A percentile compares a stretch with the other conserved stretches of the same genome.
These are phyloP conservation scores for Eupithecia subfuscata DNA, from an alignment of 2,888 invertebrate genomes.

Conservation along the genomic window DNA sequence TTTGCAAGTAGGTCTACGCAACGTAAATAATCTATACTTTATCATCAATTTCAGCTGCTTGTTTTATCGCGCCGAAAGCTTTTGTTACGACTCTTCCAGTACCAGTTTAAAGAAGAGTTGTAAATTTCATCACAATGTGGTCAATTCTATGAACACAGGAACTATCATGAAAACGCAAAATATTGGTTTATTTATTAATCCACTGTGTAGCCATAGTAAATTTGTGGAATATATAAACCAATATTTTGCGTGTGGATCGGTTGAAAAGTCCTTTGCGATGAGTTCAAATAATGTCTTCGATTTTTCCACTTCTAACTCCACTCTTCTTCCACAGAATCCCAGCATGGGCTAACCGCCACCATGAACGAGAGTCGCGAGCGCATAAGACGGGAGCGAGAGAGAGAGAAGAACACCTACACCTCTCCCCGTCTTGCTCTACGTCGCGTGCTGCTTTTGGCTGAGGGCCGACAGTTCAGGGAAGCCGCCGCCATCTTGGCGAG, in stretches of 20 bases:
- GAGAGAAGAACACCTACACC: slow-evolving; percentile 84
- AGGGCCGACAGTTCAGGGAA: slow-evolving; percentile 95
- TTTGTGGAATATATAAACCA: background rate
- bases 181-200: no score
- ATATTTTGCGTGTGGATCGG: background rate
- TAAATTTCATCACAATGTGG: no score
- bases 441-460: slow-evolving; percentile 91
- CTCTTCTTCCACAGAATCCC: slow-evolving; percentile 30
- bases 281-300: no score
- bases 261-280: background rate
- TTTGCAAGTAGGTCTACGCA: background rate
- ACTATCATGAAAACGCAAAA: no score
- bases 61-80: background rate
- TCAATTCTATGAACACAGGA: no score
- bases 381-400: slow-evolving; percentile 86
- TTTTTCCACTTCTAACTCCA: background rate
- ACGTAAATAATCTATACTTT: background rate
- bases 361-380: slow-evolving; percentile 90
- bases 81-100: background rate
- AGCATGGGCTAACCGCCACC: slow-evolving; percentile 69
- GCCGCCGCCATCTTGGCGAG: slow-evolving; percentile 93
- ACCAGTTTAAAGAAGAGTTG: no score
- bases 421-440: slow-evolving; percentile 88
- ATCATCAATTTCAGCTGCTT: background rate
- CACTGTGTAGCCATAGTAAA: background rate